Evolutionary conservation across 1,140 invertebrate species (phyloP).

Genomic region (Ptiloglossa arizonensis): DNA sequence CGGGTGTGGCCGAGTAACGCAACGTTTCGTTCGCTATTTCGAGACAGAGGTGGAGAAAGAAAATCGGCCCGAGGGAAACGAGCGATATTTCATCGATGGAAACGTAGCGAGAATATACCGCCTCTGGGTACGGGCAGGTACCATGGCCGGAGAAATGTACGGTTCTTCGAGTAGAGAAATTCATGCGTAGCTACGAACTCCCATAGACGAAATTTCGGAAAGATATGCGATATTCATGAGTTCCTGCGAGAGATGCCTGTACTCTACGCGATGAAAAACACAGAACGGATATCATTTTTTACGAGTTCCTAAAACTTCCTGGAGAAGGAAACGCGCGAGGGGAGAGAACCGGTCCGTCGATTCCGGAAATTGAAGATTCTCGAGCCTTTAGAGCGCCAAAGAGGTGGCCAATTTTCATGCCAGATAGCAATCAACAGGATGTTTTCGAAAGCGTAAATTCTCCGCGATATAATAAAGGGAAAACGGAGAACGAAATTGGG

Average conservation of each 20-base stretch:
- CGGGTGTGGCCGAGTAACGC: not conserved
- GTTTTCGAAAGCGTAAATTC: too few relatives aligned
- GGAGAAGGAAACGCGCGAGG: not conserved
- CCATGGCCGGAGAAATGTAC: not conserved
- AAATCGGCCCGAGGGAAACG: not conserved
- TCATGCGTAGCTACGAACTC: not conserved
- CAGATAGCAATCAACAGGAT: too few relatives aligned
- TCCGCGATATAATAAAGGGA: too few relatives aligned
- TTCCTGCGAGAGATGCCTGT: not conserved
- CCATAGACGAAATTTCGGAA: too few relatives aligned
- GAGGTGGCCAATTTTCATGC: too few relatives aligned
- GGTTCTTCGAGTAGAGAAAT: conserved; percentile 6
- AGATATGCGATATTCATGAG: not conserved
- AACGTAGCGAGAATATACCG: conserved; percentile 4
- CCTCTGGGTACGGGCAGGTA: not conserved
- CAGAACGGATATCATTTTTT: not conserved
- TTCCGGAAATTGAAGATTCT: not conserved
- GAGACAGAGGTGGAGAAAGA: not conserved
- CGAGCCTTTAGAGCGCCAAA: not conserved
- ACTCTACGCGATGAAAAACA: not conserved
- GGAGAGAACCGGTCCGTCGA: not conserved
- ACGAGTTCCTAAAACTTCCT: not conserved
- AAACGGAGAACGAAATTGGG: too few relatives aligned
- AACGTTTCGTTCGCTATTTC: not conserved
- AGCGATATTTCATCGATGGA: conserved; percentile 8